These are phyloP conservation scores for Acleris emargana DNA, from an alignment of 2,888 invertebrate species.

Conservation along the genomic window DNA sequence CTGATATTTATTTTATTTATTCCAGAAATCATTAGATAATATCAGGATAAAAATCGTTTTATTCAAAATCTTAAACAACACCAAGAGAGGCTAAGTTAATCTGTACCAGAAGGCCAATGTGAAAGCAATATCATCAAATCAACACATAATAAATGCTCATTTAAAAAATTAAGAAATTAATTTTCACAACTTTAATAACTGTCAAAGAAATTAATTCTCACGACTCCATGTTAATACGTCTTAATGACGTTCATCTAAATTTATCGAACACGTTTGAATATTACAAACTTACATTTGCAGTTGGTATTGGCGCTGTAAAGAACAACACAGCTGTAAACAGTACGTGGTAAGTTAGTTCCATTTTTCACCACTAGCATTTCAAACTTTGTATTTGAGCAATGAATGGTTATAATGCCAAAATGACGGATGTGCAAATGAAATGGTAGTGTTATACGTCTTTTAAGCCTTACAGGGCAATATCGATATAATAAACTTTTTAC, in stretches of 20 bases:
- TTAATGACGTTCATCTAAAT: constrained; percentile 29
- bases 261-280: constrained; percentile 16
- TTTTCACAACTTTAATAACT: constrained; percentile 28
- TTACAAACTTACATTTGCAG: constrained; percentile 13
- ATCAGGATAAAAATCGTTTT: no score
- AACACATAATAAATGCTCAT: constrained; percentile 10
- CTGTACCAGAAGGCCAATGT: background rate
- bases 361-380: background rate
- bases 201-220: constrained; percentile 25
- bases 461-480: background rate
- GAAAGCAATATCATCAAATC: constrained; percentile 19
- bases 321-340: background rate
- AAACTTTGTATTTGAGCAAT: constrained; percentile 9
- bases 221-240: constrained; percentile 22
- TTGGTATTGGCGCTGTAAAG: constrained; percentile 6
- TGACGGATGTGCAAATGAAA: background rate
- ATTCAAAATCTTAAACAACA: no score
- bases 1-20: constrained; percentile 24
- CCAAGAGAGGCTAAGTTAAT: no score
- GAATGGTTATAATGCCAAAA: background rate
- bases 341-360: constrained; percentile 4
- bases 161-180: constrained; percentile 28
- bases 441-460: background rate
- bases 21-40: no score
- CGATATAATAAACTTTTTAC: constrained; percentile 18